Conservation (phyloP, 2,888 invertebrate species). For the Ormyrus labotus region DNA sequence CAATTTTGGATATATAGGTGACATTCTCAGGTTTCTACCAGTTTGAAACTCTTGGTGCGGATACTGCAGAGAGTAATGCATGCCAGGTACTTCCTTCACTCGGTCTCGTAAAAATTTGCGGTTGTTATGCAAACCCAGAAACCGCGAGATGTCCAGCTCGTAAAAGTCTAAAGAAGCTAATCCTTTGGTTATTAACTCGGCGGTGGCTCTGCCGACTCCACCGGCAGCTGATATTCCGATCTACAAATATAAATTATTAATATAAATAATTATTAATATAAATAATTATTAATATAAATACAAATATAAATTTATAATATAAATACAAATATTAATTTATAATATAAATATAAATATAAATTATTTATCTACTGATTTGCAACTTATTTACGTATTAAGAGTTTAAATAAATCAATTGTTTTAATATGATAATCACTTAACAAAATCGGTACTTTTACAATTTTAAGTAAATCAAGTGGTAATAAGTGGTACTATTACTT, state of each 20-base stretch:
- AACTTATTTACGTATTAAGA: not conserved
- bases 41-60: conserved; percentile 91
- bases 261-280: too few relatives aligned
- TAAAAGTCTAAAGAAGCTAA: conserved; percentile 90
- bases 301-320: too few relatives aligned
- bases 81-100: conserved; percentile 93
- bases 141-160: conserved; percentile 91
- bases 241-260: conserved; percentile 57
- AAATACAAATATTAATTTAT: too few relatives aligned
- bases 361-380: too few relatives aligned
- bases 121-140: conserved; percentile 95
- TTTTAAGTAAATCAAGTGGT: too few relatives aligned
- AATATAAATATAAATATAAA: too few relatives aligned
- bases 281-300: too few relatives aligned
- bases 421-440: conserved; percentile 8
- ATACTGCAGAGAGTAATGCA: conserved; percentile 89
- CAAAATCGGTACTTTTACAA: not conserved
- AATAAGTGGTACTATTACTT: not conserved
- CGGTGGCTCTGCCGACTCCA: conserved; percentile 93
- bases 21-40: conserved; percentile 93
- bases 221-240: conserved; percentile 97
- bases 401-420: not conserved
- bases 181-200: conserved; percentile 90
- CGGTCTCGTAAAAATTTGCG: conserved; percentile 93
- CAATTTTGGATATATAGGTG: conserved; percentile 94